These are phyloP conservation scores for Mya arenaria DNA, from an alignment of 1,140 invertebrate genomes.

Conservation along the genomic window DNA sequence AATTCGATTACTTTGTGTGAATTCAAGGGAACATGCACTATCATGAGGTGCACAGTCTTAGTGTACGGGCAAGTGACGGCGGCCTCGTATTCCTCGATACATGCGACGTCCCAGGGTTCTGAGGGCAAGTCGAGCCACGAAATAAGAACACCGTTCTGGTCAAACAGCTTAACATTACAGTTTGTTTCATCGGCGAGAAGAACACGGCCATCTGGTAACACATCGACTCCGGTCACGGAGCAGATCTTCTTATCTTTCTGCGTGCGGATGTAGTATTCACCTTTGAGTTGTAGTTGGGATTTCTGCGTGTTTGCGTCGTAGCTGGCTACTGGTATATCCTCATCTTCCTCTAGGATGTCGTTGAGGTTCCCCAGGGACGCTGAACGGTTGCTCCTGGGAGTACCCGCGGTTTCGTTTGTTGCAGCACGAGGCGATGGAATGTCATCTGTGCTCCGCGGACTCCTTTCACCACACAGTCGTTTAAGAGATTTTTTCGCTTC, in stretches of 20 bases:
- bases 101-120: constrained; percentile 35
- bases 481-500: not conserved
- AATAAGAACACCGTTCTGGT: not conserved
- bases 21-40: not conserved
- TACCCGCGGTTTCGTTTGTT: not conserved
- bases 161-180: constrained; percentile 27
- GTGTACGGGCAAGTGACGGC: constrained; percentile 21
- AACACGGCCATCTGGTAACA: constrained; percentile 1
- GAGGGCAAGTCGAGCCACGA: not conserved
- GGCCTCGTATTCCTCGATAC: constrained; percentile 27
- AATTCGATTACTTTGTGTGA: constrained; percentile 10
- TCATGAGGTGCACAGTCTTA: not conserved
- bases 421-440: not conserved
- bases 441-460: not conserved
- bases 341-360: constrained; percentile 42
- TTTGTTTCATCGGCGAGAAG: constrained; percentile 24
- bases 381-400: not conserved
- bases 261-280: constrained; percentile 17
- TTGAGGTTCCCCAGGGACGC: constrained; percentile 3
- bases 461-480: not conserved
- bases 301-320: constrained; percentile 3
- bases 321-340: constrained; percentile 1
- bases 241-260: constrained; percentile 30
- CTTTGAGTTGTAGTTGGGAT: not conserved
- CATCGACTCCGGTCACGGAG: constrained; percentile 4